These are phyloP conservation scores for Meteorus colon DNA, from an alignment of 2,888 invertebrate species.

Conservation along the genomic window DNA sequence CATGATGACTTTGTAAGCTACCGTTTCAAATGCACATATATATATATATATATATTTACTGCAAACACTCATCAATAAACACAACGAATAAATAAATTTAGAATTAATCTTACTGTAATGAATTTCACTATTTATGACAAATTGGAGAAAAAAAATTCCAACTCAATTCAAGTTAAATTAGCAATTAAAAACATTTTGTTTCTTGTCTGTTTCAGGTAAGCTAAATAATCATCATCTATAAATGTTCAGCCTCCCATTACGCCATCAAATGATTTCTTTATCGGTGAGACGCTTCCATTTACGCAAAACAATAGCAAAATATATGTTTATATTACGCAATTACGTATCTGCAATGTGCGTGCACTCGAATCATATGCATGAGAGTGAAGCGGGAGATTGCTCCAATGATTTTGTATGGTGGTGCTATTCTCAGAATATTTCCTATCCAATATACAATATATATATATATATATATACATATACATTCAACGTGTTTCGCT, in stretches of 20 bases:
- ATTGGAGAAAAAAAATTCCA: neutral
- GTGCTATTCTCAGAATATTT: conserved; percentile 27
- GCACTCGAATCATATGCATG: neutral
- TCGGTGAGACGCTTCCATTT: conserved; percentile 54
- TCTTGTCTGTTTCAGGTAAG: conserved; percentile 50
- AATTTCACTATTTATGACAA: no score
- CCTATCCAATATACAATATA: neutral
- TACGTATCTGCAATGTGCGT: conserved; percentile 11
- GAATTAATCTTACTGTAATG: neutral
- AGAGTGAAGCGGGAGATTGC: conserved; percentile 22
- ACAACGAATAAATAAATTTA: neutral
- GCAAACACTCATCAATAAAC: neutral
- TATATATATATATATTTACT: neutral
- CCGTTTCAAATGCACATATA: neutral
- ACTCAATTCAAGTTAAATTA: neutral
- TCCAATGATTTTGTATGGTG: conserved; percentile 31
- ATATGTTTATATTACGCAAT: conserved; percentile 25
- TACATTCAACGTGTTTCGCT: neutral
- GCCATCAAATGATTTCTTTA: conserved; percentile 50
- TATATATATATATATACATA: neutral
- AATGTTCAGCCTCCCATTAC: conserved; percentile 30
- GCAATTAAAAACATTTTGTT: conserved; percentile 39
- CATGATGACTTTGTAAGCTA: conserved; percentile 32
- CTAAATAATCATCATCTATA: neutral
- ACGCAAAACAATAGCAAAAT: conserved; percentile 44